phyloP scores from a whole-genome alignment of 2,888 invertebrate genomes.

The Epistrophe grossulariae region DNA sequence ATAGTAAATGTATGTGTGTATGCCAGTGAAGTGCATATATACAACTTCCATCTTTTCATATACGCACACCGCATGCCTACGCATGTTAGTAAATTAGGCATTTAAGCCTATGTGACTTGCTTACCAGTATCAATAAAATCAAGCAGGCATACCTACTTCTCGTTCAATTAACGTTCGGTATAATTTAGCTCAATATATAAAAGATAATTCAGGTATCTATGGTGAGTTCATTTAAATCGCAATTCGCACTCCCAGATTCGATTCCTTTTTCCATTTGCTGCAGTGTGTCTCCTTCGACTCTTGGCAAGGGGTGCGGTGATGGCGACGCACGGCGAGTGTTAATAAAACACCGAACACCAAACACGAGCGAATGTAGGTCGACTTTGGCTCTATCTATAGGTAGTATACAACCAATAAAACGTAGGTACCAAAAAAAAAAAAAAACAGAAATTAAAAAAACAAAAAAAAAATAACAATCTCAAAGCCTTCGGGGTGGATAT shows the following conservation, averaged over 20 bases:
- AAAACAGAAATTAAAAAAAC: slow-evolving; percentile 11
- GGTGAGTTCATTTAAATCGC: slow-evolving; percentile 54
- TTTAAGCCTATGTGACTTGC: slow-evolving; percentile 48
- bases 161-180: slow-evolving; percentile 61
- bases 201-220: slow-evolving; percentile 56
- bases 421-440: slow-evolving; percentile 5
- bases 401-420: slow-evolving; percentile 24
- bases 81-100: slow-evolving; percentile 49
- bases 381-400: not conserved
- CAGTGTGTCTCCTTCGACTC: not conserved
- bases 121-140: slow-evolving; percentile 49
- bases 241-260: slow-evolving; percentile 49
- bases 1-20: not conserved
- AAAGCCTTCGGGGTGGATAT: slow-evolving; percentile 69
- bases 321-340: not conserved
- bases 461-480: slow-evolving; percentile 32
- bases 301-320: not conserved
- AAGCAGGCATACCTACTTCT: slow-evolving; percentile 57
- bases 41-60: slow-evolving; percentile 4
- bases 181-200: slow-evolving; percentile 56
- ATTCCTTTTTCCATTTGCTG: slow-evolving; percentile 38
- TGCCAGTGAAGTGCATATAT: not conserved
- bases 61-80: slow-evolving; percentile 43
- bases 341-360: slow-evolving; percentile 22
- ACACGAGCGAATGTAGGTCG: slow-evolving; percentile 46